These are phyloP conservation scores for Apteryx mantelli DNA, from an alignment of 2,113 vertebrate species.

Conservation along the genomic window DNA sequence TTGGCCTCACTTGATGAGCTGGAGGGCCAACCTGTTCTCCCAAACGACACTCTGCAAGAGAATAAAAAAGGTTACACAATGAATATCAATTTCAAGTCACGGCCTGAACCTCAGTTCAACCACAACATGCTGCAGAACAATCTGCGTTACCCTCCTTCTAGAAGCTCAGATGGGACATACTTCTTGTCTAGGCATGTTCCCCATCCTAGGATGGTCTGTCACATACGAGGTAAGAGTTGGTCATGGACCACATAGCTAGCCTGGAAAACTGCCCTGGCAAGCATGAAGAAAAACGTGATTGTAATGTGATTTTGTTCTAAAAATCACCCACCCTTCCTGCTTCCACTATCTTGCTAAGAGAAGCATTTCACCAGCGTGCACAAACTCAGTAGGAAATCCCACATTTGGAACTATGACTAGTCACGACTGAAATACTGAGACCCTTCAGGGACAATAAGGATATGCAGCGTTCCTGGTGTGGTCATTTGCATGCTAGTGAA, in stretches of 20 bases:
- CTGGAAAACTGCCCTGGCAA: neutral
- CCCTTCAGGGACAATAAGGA: too few relatives aligned
- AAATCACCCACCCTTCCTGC: neutral
- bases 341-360: neutral
- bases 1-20: neutral
- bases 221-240: conserved; percentile 64
- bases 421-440: neutral
- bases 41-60: neutral
- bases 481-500: neutral
- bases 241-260: neutral
- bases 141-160: fast-evolving
- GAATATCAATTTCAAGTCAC: neutral
- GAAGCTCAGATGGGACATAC: neutral
- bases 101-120: neutral
- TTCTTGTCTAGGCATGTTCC: conserved; percentile 61
- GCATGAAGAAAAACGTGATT: neutral
- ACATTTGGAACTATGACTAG: neutral
- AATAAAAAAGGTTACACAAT: neutral
- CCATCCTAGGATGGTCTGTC: conserved; percentile 66
- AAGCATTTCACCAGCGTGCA: neutral
- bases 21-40: neutral
- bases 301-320: neutral
- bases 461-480: too few relatives aligned
- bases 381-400: neutral
- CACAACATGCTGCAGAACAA: too few relatives aligned